phyloP scores from a whole-genome alignment of 2,113 vertebrate genomes.

The Gracilinanus agilis region DNA sequence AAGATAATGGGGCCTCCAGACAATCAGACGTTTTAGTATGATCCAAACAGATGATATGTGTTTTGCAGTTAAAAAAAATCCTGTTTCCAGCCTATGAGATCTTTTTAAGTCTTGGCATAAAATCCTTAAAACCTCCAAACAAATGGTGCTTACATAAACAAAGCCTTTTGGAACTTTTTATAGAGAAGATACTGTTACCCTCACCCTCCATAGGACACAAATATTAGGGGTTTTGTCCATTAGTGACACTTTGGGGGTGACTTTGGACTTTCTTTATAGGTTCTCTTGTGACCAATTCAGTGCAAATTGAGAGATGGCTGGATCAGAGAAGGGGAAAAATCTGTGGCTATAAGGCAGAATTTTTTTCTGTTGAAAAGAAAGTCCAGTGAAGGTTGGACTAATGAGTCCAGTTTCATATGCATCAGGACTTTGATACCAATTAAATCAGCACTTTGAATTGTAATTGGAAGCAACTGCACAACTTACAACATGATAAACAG shows the following conservation, averaged over 20 bases:
- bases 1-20: slow-evolving; percentile 25
- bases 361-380: background rate
- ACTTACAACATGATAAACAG: background rate
- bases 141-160: background rate
- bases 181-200: background rate
- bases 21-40: background rate
- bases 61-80: background rate
- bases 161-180: background rate
- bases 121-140: background rate
- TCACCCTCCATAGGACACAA: background rate
- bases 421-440: background rate
- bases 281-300: background rate
- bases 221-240: background rate
- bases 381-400: background rate
- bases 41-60: background rate
- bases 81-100: background rate
- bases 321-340: background rate
- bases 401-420: background rate
- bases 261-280: background rate
- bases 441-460: background rate
- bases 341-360: background rate
- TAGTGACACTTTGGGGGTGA: background rate
- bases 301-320: background rate
- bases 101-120: slow-evolving; percentile 38
- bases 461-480: background rate